Conservation (phyloP, 2,797 vertebrate genomes). For the Sphaeramia orbicularis region DNA sequence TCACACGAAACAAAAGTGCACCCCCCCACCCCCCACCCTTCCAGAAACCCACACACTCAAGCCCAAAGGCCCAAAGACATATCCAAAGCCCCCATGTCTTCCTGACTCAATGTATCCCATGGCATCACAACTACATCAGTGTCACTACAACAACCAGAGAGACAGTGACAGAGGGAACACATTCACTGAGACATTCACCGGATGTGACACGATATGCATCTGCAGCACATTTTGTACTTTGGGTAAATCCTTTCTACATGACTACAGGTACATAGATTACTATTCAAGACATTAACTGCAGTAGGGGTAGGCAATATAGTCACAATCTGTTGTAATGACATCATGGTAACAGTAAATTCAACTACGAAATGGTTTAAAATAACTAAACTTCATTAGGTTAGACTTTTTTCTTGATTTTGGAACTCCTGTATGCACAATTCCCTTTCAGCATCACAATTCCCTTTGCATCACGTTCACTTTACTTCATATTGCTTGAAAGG, state of each 20-base stretch:
- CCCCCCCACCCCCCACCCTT: not conserved
- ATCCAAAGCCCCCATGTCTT: slow-evolving; percentile 33
- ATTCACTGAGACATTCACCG: slow-evolving; percentile 17
- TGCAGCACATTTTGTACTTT: not conserved
- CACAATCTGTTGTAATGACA: too few species aligned
- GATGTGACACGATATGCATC: slow-evolving; percentile 23
- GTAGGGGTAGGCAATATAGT: too few species aligned
- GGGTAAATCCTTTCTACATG: not conserved
- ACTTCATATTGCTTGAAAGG: too few species aligned
- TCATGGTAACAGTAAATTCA: too few species aligned
- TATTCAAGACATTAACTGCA: too few species aligned
- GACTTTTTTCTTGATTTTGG: too few species aligned
- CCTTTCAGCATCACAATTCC: too few species aligned
- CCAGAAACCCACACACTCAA: slow-evolving; percentile 3
- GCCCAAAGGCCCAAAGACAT: slow-evolving; percentile 32
- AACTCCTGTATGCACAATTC: too few species aligned
- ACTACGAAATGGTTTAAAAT: too few species aligned
- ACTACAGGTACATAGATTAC: too few species aligned
- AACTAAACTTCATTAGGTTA: too few species aligned
- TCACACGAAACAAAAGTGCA: slow-evolving; percentile 5
- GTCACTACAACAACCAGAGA: slow-evolving; percentile 41
- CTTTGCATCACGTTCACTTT: too few species aligned
- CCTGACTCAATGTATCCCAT: slow-evolving; percentile 59
- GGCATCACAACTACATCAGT: slow-evolving; percentile 59
- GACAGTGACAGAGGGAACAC: slow-evolving; percentile 22